Base-by-base conservation (phyloP, 2,797 vertebrate species). In the Phataginus tricuspis region DNA sequence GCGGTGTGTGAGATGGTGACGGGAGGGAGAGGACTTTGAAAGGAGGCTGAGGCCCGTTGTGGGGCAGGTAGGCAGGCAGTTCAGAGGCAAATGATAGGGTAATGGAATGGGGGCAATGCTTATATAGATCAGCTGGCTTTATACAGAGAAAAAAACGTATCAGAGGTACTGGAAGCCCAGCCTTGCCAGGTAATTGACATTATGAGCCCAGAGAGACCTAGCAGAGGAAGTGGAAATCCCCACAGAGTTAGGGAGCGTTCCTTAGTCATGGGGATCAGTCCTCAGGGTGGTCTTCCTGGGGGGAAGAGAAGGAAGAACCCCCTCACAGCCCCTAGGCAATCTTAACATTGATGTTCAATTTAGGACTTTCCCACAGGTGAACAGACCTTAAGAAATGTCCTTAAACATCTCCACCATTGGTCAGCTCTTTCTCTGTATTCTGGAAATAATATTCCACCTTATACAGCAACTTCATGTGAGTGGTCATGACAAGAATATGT, bases 391-490 rank as follows among this genome's bases (percentile, higher is more conserved):
- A 27, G 34, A 69, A 80, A 83, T 57, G 37, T 66, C 39, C 71
- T 86, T 86, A 51, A 96, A 16, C 42, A 42, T 77, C 19, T 92
- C n/a, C 7, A n/a, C 23, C 27, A 49, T 4, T 16, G 15, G 2
- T 69, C 12, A 16, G 9, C 18, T 86, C 5, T 21, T 86, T 57
- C 90, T 88, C 39, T 57, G 21, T 79, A 49, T 79, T 23, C n/a
- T 75, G 21, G 39, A 90, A 82, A 82, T 94, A 85, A 6, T 51
- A 21, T 19, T 71, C 16, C 11, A 55, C 21, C 27, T 90, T 80
- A n/a, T 21, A 3, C 19, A 86, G 13, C 39, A 77, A 10, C 45
- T 75, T 57, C 21, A 8, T 66, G 53, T 83, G 68, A 69, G 27
- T 77, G 39, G 19, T 51, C 61, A 78, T 7, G 42, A 69, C 14